A percentile compares a stretch with the other conserved stretches of the same genome.
phyloP scores from a whole-genome alignment of 2,888 invertebrate genomes.

The Harpalus rubripes region DNA sequence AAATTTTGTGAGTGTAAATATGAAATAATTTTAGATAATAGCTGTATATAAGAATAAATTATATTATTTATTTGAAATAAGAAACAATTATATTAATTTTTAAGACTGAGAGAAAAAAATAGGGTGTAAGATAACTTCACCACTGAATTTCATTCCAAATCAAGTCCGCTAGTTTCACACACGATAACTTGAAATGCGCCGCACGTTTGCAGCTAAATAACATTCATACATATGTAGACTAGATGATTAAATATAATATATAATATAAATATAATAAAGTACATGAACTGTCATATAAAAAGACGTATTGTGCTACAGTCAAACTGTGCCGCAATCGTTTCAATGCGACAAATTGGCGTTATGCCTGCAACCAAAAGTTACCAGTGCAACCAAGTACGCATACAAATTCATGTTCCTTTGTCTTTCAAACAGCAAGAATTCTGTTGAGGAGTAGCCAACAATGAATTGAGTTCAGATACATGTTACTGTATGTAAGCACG shows the following conservation, averaged over 20 bases:
- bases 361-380: slow-evolving; percentile 75
- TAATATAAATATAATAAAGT: slow-evolving; percentile 62
- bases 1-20: not conserved
- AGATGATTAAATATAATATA: slow-evolving; percentile 67
- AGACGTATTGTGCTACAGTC: slow-evolving; percentile 43
- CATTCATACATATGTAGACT: slow-evolving; percentile 68
- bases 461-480: slow-evolving; percentile 61
- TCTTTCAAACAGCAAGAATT: slow-evolving; percentile 69
- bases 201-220: slow-evolving; percentile 66
- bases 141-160: slow-evolving; percentile 38
- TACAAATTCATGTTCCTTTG: slow-evolving; percentile 76
- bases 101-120: not conserved
- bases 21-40: not conserved
- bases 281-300: slow-evolving; percentile 65
- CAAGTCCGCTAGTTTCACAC: slow-evolving; percentile 50
- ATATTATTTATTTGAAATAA: not conserved
- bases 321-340: slow-evolving; percentile 58
- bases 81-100: not conserved
- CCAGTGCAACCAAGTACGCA: slow-evolving; percentile 77
- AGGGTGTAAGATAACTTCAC: not conserved
- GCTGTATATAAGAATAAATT: not conserved
- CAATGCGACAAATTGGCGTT: slow-evolving; percentile 62
- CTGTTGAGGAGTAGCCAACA: slow-evolving; percentile 61
- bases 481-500: slow-evolving; percentile 54
- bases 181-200: slow-evolving; percentile 65